Conservation (phyloP, 2,113 vertebrate species). For the Ahaetulla prasina region DNA sequence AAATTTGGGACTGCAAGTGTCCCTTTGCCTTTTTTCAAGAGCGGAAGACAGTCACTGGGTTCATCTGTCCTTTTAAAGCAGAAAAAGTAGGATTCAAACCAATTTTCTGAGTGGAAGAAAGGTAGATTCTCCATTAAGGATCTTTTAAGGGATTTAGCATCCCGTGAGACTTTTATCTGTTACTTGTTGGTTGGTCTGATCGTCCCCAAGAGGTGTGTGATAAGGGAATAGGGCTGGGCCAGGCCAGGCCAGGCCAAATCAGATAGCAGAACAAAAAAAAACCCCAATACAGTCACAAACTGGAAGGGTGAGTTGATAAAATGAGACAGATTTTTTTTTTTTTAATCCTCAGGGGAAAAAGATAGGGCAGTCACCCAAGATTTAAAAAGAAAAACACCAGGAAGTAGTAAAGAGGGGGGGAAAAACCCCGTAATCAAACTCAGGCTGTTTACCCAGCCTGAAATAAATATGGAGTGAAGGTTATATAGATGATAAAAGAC, state of each 20-base stretch:
- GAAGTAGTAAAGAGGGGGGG: slow-evolving; percentile 1
- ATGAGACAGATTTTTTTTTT: neutral
- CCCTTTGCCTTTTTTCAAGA: neutral
- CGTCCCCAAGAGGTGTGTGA: neutral
- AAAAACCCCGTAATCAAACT: neutral
- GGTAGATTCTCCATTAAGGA: neutral
- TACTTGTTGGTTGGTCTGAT: neutral
- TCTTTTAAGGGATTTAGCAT: accelerated
- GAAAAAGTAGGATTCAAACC: neutral
- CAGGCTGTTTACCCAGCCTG: neutral
- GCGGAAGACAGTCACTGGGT: neutral
- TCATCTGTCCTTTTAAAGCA: slow-evolving; percentile 6
- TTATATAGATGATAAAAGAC: neutral
- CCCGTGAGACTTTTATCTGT: neutral
- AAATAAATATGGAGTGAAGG: neutral
- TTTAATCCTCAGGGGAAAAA: neutral
- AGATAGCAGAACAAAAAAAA: neutral
- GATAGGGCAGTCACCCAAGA: slow-evolving; percentile 39
- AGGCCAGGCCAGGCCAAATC: neutral
- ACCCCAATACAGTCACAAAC: neutral
- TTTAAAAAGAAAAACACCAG: slow-evolving; percentile 34
- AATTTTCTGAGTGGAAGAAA: neutral
- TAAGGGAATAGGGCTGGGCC: neutral
- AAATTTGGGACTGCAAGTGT: neutral
- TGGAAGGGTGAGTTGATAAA: neutral